Evolutionary conservation across 2,888 invertebrate genomes (phyloP), one percentile per base, ranked within the genome.

Genomic region (Tetragonisca angustula): DNA sequence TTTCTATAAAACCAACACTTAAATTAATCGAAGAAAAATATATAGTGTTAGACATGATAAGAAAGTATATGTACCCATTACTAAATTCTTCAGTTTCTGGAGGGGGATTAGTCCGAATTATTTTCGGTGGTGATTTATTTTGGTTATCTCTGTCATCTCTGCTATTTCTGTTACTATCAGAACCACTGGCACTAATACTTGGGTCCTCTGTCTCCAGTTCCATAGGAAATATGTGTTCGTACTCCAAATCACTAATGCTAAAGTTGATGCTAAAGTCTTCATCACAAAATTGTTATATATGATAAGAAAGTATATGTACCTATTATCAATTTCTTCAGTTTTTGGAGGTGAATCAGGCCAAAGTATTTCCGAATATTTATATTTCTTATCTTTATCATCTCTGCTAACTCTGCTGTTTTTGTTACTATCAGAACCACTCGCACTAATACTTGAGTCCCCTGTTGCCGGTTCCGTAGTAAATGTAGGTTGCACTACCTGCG

Each of bases 231-330:
- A 95, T 93, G 6, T 95, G 94, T 73, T 95, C 95, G 64, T 96
- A 27, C 27, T 27, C 27, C 27, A 27, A 27, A 27, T 27, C n/a
- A n/a, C n/a, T 91, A 90, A 85, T 93, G 91, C 43, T 43, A 43
- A 43, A 43, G 9, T 43, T 43, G 56, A 96, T 95, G 92, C 96
- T 96, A 91, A 95, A 97, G 85, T 97, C 97, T 75, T 97, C 96
- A 74, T 95, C 95, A 15, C 95, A 95, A 49, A 97, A 71, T 9
- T 11, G 2, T 1, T 5, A 6, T 1, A 64, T 32, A 32, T 32
- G 32, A 32, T 68, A 52, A n/a, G 24, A 62, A 24, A 76, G 56
- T 56, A 49, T 64, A 83, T 87, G 79, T 92, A 94, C 94, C 94
- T 93, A 85, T 94, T 93, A 79, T 89, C 93, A 32, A 88, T 27